Base-by-base conservation (phyloP, 2,888 invertebrate genomes). In the Apocheima hispidaria region DNA sequence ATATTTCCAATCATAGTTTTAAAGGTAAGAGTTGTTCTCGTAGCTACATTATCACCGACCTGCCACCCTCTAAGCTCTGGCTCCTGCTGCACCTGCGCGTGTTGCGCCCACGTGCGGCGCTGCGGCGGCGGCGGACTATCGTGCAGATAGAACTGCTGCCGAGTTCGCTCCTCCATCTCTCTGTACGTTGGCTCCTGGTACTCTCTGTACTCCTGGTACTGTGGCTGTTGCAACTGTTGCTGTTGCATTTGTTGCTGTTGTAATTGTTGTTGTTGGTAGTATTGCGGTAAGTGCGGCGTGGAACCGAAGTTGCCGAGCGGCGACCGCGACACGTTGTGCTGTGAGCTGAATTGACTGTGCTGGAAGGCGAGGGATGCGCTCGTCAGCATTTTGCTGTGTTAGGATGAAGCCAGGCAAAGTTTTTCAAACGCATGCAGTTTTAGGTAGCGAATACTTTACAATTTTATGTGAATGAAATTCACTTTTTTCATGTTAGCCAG, bases 121-220 rank as follows among this genome's bases (percentile, higher is more conserved):
- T 94, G 95, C 53, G 94, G 94, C 58, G 90, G 94, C 69, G 94
- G 86, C 65, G 88, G 87, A 73, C 84, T 86, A 78, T 96, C 96
- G 82, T 97, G 96, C 73, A 97, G 90, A 87, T 95, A 97, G 87
- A 96, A 97, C 84, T 96, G 95, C 70, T 94, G 93, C 63, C 77
- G 68, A 4, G 68, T 63, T 14, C 63, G 52, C 49, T 61, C 63
- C 26, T 68, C 70, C 52, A 71, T 71, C 56, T 68, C 68, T 44
- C 69, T 56, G 43, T 68, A 71, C 30, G 94, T 93, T 65, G 83
- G 76, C 54, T 86, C 86, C 35, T 84, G 81, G 53, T 86, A 61
- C 36, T 81, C 73, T 62, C 78, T 85, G 74, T 86, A 87, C 52
- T 88, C 86, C 69, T 87, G 76, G 40, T 74, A 71, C 26, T 66